Conservation (phyloP, 2,888 invertebrate species). For the Nemapogon koenigi region DNA sequence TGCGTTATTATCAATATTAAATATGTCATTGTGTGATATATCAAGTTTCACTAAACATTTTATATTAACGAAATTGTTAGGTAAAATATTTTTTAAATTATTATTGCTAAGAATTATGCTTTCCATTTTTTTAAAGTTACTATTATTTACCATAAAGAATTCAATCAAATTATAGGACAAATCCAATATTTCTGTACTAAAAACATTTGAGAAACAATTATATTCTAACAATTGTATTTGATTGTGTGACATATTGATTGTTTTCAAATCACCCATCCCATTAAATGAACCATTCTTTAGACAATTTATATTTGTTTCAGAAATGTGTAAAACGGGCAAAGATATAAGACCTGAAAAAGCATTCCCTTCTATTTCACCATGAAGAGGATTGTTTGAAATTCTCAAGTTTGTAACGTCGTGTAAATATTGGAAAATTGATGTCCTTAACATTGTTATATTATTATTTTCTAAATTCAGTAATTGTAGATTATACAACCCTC, state of each 20-base stretch:
- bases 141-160: slow-evolving; percentile 30
- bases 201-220: slow-evolving; percentile 30
- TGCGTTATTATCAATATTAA: slow-evolving; percentile 19
- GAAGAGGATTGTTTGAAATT: slow-evolving; percentile 34
- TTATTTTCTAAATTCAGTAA: slow-evolving; percentile 38
- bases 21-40: slow-evolving; percentile 28
- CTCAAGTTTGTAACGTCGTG: slow-evolving; percentile 28
- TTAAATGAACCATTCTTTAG: slow-evolving; percentile 35
- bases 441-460: slow-evolving; percentile 27
- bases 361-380: slow-evolving; percentile 25
- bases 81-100: slow-evolving; percentile 23
- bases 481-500: slow-evolving; percentile 24
- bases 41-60: slow-evolving; percentile 21
- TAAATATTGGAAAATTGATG: slow-evolving; percentile 28
- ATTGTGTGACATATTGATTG: slow-evolving; percentile 34
- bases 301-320: slow-evolving; percentile 25
- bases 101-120: slow-evolving; percentile 32
- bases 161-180: slow-evolving; percentile 33
- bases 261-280: slow-evolving; percentile 29
- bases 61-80: slow-evolving; percentile 22
- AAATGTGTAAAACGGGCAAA: slow-evolving; percentile 35
- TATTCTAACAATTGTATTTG: slow-evolving; percentile 28
- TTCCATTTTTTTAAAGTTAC: slow-evolving; percentile 25
- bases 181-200: slow-evolving; percentile 30
- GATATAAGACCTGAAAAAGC: slow-evolving; percentile 33